Percentiles rank a stretch among this genome's conserved stretches.
These are phyloP conservation scores for Conistra vaccinii DNA, from an alignment of 2,888 invertebrate genomes.

Conservation along the genomic window DNA sequence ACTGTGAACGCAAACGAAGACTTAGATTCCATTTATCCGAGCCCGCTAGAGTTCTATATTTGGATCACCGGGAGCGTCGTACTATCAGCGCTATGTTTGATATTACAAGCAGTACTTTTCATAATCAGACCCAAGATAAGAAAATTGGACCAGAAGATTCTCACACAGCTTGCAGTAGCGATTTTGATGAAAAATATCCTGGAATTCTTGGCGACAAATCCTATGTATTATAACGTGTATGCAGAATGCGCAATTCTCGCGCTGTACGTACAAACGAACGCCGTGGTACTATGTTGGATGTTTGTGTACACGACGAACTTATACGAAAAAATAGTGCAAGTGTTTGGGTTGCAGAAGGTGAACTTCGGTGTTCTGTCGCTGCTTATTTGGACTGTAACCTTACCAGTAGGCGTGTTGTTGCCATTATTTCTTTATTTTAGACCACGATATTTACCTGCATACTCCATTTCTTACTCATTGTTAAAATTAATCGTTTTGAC, in stretches of 20 bases:
- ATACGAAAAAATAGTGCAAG: conserved; percentile 79
- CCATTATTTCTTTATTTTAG: conserved; percentile 13
- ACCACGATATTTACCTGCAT: conserved; percentile 26
- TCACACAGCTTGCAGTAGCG: conserved; percentile 77
- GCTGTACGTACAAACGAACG: conserved; percentile 71
- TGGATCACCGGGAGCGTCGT: conserved; percentile 68
- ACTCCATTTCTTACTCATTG: conserved; percentile 70
- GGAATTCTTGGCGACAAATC: conserved; percentile 71
- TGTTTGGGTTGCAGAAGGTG: conserved; percentile 69
- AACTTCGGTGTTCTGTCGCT: conserved; percentile 67
- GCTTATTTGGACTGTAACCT: conserved; percentile 71
- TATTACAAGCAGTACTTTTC: conserved; percentile 72
- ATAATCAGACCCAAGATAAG: conserved; percentile 71
- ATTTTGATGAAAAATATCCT: conserved; percentile 72
- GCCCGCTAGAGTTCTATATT: background rate
- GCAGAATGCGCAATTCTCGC: too few species aligned
- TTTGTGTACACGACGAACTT: background rate
- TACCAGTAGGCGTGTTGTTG: conserved; percentile 71
- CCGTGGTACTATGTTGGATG: conserved; percentile 76
- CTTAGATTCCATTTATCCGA: background rate
- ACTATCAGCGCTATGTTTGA: conserved; percentile 71
- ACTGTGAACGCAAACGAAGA: background rate
- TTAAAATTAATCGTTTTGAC: conserved; percentile 76
- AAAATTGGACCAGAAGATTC: conserved; percentile 78
- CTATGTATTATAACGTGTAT: too few species aligned